Base-by-base conservation (phyloP, 2,888 invertebrate genomes). In the Sussaba pulchella region DNA sequence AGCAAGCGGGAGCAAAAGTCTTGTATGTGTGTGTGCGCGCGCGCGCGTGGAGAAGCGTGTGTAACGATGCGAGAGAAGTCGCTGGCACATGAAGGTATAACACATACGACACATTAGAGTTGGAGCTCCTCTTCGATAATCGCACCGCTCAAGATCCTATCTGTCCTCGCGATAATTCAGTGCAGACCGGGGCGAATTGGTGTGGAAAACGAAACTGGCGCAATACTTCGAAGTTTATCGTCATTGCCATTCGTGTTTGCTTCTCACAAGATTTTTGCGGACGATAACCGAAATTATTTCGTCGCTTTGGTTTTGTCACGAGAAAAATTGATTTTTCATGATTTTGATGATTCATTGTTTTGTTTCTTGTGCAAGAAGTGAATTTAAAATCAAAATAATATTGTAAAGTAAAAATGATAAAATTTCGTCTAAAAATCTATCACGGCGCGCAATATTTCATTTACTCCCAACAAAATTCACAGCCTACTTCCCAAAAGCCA, bases 31-130 rank as follows among this genome's bases (percentile, higher is more conserved):
- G 31, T 31, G 31, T 31, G 31, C 6, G 31, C 41, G 61, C 54
- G 50, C 19, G 57, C 63, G 41, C 36, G 31, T 26, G 43, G 31
- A 41, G 45, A 81, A 78, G 81, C 78, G 79, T 73, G 54, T 74
- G 45, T 50, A 47, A 31, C 67, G 50, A 43, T 43, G 24, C 61
- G 61, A 61, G n/a, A n/a, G 61, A 61, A 61, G 43, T 26, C 6
- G 2, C 24, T 14, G 43, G 24, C 43, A 45, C 24, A 63, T 63
- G 26, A 45, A 61, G 61, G 41, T 61, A 61, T 12, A 61, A 19
- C 17, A 39, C 41, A 45, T n/a, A 45, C 14, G 43, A 43, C 45
- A 45, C 63, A 63, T 39, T 43, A 39, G 24, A 63, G 63, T 8
- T 17, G 24, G 26, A n/a, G 17, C 41, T 54, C 41, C 52, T 69